Percentiles rank a stretch among this genome's conserved stretches.
Evolutionary conservation across 2,113 vertebrate genomes (phyloP).

Genomic region (Pituophis catenifer): DNA sequence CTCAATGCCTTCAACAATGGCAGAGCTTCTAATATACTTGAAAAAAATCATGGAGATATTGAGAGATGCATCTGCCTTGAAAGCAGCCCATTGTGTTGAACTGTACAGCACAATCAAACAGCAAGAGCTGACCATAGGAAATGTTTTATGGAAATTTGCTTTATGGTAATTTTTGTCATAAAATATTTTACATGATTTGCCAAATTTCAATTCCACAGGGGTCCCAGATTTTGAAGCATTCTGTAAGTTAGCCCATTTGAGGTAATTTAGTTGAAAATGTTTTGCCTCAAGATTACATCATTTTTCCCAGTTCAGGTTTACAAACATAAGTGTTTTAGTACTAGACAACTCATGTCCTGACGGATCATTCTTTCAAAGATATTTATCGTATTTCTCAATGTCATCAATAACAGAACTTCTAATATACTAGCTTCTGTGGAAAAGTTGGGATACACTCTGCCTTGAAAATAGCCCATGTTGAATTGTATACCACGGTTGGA

Average conservation of each 20-base stretch:
- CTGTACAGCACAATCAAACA: background rate
- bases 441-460: background rate
- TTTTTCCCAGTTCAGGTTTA: background rate
- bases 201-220: background rate
- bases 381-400: background rate
- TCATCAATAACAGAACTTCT: background rate
- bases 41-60: background rate
- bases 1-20: background rate
- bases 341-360: background rate
- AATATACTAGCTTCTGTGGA: background rate
- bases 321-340: background rate
- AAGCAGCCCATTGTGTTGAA: background rate
- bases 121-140: background rate
- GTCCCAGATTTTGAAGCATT: background rate
- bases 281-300: background rate
- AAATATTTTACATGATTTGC: background rate
- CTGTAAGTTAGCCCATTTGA: background rate
- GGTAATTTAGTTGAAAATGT: background rate
- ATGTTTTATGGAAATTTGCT: background rate
- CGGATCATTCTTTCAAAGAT: background rate
- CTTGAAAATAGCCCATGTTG: background rate
- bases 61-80: background rate
- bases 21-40: background rate
- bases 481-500: background rate
- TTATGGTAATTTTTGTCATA: background rate